Conservation (phyloP, 2,797 vertebrate genomes). For the Carcharodon carcharias region DNA sequence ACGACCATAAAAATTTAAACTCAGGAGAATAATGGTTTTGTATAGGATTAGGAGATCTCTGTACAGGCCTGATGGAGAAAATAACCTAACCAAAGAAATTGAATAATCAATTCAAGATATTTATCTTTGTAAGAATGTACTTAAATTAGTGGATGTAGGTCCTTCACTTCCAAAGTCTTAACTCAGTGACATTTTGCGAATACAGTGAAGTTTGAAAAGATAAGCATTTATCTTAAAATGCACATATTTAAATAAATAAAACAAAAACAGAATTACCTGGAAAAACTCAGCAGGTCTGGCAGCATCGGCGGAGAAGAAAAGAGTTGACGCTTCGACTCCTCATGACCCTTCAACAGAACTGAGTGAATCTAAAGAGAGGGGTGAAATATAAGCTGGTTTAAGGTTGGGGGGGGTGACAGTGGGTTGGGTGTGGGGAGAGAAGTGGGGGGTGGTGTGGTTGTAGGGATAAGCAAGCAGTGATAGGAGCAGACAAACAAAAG, state of each 20-base stretch:
- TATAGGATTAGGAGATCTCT: background rate
- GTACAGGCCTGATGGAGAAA: background rate
- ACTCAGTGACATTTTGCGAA: background rate
- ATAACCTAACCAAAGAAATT: background rate
- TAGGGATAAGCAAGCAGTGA: too few relatives aligned
- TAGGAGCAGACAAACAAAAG: too few relatives aligned
- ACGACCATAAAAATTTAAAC: background rate
- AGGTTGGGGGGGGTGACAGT: too few relatives aligned
- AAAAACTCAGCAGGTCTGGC: too few relatives aligned
- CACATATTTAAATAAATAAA: background rate
- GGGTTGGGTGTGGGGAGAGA: too few relatives aligned
- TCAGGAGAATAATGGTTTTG: conserved; percentile 1
- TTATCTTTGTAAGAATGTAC: background rate
- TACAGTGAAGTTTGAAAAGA: background rate
- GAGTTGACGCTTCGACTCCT: too few relatives aligned
- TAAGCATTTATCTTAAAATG: background rate
- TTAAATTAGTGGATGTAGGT: background rate
- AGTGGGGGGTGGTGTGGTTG: too few relatives aligned
- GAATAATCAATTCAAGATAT: background rate
- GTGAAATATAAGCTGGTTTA: too few relatives aligned
- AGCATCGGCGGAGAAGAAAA: too few relatives aligned
- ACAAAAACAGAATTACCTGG: too few relatives aligned
- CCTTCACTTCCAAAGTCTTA: background rate
- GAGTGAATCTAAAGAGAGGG: too few relatives aligned
- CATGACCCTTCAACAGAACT: too few relatives aligned